A percentile compares a stretch with the other conserved stretches of the same genome.
Conservation (phyloP, 1,140 invertebrate species). For the Charaxes varanes region DNA sequence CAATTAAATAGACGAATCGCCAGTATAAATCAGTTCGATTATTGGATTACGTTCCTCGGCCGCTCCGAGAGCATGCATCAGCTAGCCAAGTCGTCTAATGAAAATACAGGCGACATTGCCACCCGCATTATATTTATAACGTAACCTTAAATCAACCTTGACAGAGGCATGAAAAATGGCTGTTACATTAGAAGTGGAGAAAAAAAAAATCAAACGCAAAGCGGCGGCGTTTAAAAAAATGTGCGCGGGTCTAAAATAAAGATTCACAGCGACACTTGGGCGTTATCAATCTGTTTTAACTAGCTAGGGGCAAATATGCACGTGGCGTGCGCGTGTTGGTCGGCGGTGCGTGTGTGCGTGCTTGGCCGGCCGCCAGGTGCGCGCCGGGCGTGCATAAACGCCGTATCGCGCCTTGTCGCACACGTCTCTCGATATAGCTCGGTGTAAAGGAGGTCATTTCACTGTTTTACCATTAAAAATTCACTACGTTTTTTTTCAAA, state of each 20-base stretch:
- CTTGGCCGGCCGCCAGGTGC: constrained; percentile 25
- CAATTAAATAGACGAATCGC: constrained; percentile 17
- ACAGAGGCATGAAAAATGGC: constrained; percentile 64
- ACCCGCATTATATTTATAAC: constrained; percentile 53
- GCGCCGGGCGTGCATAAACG: too few species aligned
- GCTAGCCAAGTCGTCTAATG: constrained; percentile 25
- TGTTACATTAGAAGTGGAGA: constrained; percentile 45
- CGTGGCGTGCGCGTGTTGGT: constrained; percentile 24
- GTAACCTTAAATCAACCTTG: constrained; percentile 71
- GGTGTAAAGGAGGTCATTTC: too few species aligned
- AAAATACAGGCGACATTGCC: constrained; percentile 41
- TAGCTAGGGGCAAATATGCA: constrained; percentile 46
- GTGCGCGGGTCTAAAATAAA: constrained; percentile 49
- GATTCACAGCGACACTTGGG: constrained; percentile 59
- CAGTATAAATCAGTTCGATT: constrained; percentile 7
- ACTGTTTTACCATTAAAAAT: too few species aligned
- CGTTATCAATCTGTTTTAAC: constrained; percentile 67
- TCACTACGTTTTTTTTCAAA: too few species aligned
- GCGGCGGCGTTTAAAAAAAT: constrained; percentile 39
- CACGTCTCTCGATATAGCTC: too few species aligned
- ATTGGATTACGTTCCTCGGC: constrained; percentile 21
- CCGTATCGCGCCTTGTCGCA: too few species aligned
- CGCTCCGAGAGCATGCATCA: constrained; percentile 27
- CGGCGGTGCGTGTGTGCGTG: constrained; percentile 19
- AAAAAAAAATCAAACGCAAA: constrained; percentile 59